These are phyloP conservation scores for Tichodroma muraria DNA, from an alignment of 2,113 vertebrate species.

Conservation along the genomic window DNA sequence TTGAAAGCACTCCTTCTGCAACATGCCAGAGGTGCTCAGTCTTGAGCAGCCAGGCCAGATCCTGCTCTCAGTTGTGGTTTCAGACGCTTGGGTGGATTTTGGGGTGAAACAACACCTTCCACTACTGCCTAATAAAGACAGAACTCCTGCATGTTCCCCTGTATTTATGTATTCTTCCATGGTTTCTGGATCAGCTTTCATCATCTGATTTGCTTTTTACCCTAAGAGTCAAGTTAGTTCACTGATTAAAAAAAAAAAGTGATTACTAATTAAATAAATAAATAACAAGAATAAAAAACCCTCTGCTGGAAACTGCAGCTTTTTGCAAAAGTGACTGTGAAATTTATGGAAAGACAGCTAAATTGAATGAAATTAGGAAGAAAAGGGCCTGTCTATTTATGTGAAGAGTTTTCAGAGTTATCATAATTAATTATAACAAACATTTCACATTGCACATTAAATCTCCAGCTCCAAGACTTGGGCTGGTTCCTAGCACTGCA, in stretches of 20 bases:
- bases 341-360: conserved; percentile 28
- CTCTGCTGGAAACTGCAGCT: not conserved
- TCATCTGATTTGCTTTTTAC: not conserved
- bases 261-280: conserved; percentile 11
- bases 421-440: conserved; percentile 29
- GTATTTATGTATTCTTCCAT: not conserved
- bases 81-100: not conserved
- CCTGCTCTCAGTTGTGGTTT: not conserved
- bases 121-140: rapidly evolving
- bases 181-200: not conserved
- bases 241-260: not conserved
- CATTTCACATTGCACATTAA: not conserved
- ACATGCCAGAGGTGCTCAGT: rapidly evolving
- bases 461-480: not conserved
- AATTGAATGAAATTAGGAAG: conserved; percentile 27
- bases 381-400: conserved; percentile 25
- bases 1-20: rapidly evolving
- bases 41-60: not conserved
- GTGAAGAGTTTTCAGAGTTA: conserved; percentile 16
- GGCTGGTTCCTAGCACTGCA: not conserved
- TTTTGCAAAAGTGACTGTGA: not conserved
- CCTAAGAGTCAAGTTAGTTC: not conserved
- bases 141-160: rapidly evolving
- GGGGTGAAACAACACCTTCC: not conserved
- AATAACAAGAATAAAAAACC: not conserved